phyloP scores from a whole-genome alignment of 2,797 vertebrate species.

The Arnoldichthys spilopterus region DNA sequence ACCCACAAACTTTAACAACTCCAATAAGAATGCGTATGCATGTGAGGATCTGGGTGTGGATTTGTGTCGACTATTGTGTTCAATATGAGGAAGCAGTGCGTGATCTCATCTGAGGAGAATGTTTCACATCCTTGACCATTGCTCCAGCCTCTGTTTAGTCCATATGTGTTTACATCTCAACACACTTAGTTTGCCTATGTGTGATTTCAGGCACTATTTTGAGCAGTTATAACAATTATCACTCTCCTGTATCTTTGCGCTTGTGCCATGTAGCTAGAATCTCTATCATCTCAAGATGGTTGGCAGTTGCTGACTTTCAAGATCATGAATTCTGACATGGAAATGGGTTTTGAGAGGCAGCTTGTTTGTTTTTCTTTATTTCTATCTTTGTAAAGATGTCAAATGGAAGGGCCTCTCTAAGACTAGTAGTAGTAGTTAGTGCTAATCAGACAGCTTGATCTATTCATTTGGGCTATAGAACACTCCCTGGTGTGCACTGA shows the following conservation, averaged over 20 bases:
- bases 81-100: neutral
- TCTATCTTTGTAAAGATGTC: neutral
- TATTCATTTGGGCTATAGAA: conserved; percentile 40
- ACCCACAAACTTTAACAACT: conserved; percentile 30
- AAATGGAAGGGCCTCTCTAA: conserved; percentile 35
- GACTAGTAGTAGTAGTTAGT: conserved; percentile 21
- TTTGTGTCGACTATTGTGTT: conserved; percentile 17
- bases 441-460: conserved; percentile 25
- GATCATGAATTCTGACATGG: neutral
- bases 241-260: neutral
- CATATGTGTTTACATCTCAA: neutral
- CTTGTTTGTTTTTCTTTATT: neutral
- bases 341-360: conserved; percentile 27
- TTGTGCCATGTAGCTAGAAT: neutral
- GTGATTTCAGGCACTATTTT: neutral
- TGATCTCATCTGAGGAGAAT: conserved; percentile 3
- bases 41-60: conserved; percentile 18
- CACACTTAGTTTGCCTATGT: neutral
- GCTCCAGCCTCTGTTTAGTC: conserved; percentile 3
- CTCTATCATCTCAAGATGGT: neutral
- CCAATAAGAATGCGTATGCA: conserved; percentile 4
- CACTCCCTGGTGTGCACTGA: conserved; percentile 8
- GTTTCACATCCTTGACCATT: conserved; percentile 14
- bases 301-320: conserved; percentile 11
- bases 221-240: neutral